These are phyloP conservation scores for Telmatochromis bifrenatus DNA, from an alignment of 2,113 vertebrate species.

Conservation along the genomic window DNA sequence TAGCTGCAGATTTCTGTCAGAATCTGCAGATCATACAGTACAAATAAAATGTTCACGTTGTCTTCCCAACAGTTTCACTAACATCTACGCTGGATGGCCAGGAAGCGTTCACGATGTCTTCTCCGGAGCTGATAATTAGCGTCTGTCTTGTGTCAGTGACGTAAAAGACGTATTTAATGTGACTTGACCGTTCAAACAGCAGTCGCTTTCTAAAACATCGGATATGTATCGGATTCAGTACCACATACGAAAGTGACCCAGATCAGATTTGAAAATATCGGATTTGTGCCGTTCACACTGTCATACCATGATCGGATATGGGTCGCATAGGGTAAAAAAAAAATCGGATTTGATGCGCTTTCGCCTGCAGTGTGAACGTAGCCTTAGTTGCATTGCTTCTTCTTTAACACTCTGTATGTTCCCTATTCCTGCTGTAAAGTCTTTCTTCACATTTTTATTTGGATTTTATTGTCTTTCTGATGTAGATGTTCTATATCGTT, in stretches of 20 bases:
- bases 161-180: too few species aligned
- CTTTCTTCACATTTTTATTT: background rate
- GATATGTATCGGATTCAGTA: too few species aligned
- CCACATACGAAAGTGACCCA: fast-evolving
- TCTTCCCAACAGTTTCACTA: too few species aligned
- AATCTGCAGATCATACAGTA: too few species aligned
- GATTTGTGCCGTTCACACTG: background rate
- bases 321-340: background rate
- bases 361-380: background rate
- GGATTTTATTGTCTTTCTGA: background rate
- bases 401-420: background rate
- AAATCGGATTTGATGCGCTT: fast-evolving
- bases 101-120: too few species aligned
- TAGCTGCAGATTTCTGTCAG: too few species aligned
- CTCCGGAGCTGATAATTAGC: fast-evolving
- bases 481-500: background rate
- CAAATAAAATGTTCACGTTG: too few species aligned
- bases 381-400: background rate
- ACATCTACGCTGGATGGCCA: too few species aligned
- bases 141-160: fast-evolving
- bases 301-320: background rate
- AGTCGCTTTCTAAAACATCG: fast-evolving
- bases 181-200: fast-evolving
- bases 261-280: background rate
- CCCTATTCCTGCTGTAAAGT: background rate